Base-by-base conservation (phyloP, 2,888 invertebrate genomes). In the Patella ulyssiponensis region DNA sequence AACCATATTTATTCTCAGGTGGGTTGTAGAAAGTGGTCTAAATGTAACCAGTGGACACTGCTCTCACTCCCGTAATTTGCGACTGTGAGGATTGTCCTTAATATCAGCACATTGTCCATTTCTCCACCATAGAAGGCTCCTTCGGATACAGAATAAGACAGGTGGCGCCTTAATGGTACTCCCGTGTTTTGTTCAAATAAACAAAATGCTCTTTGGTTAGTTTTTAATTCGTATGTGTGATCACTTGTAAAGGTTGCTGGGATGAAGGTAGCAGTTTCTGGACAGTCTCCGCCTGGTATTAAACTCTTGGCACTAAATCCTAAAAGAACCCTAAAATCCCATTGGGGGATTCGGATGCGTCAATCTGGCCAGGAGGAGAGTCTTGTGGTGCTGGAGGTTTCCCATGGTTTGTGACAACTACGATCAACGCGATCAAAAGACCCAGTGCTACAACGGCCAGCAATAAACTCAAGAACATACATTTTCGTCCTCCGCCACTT, bases 171-270 rank as follows among this genome's bases (percentile, higher is more conserved):
- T 9, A 90, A 81, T 0, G 90, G 89, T 7, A 83, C 78, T 4
- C 85, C 88, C 9, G 85, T 86, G 76, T 87, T 86, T 69, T 84
- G 84, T 76, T 90, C 90, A 69, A 90, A 90, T 9, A 90, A 75
- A 77, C 90, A 90, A 53, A 86, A 85, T 5, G 86, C 79, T 11
- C 82, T 76, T 17, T 77, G 69, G 7, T 76, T 74, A 15, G 71
- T 74, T 1, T 78, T 33, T 7, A 82, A 78, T 64, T 79, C 74
- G 9, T 83, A 83, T 15, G n/a, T 64, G 69, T 12, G 33, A 56
- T 80, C 80, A 14, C 73, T 54, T 12, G 78, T 20, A 64, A 79
- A 75, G 12, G 79, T 75, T 17, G 85, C 79, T n/a, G 80, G 78
- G n/a, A 82, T 76, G 73, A 82, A 88, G n/a, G n/a, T n/a, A n/a